Percentiles rank a stretch among this genome's conserved stretches.
These are phyloP conservation scores for Acanthiza pusilla DNA, from an alignment of 2,797 vertebrate species.

Conservation along the genomic window DNA sequence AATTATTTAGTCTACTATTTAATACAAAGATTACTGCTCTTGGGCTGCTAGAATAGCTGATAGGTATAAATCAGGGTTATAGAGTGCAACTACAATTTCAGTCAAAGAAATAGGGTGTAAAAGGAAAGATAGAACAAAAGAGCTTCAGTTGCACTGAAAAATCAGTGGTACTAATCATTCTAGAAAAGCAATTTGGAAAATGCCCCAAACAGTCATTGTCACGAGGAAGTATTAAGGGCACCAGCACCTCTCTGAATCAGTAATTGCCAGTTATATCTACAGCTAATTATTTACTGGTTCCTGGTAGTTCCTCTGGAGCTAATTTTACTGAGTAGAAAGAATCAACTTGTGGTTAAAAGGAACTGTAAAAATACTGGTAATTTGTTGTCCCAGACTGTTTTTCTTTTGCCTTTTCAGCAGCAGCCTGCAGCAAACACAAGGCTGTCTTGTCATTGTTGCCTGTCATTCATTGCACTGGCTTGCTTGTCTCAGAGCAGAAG, in stretches of 20 bases:
- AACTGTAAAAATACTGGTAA: background rate
- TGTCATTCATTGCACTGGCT: background rate
- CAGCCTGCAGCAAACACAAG: background rate
- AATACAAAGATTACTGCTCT: background rate
- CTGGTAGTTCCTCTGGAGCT: background rate
- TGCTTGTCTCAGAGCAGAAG: background rate
- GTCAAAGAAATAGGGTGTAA: background rate
- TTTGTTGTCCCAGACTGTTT: background rate
- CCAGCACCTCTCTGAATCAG: background rate
- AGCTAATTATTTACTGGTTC: background rate
- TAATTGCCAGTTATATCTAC: background rate
- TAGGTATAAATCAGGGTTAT: background rate
- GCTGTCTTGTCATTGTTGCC: background rate
- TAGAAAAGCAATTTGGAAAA: background rate
- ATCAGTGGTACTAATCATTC: background rate
- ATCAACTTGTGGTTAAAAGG: background rate
- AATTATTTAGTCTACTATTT: background rate
- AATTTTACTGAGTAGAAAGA: background rate
- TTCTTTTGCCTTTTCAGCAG: background rate
- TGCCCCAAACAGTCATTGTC: background rate
- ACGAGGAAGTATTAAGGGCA: background rate
- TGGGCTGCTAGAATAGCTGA: background rate
- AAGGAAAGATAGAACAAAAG: background rate
- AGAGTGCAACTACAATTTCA: background rate
- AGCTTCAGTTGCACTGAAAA: background rate